Conservation (phyloP, 2,113 vertebrate genomes). For the Petaurus breviceps region DNA sequence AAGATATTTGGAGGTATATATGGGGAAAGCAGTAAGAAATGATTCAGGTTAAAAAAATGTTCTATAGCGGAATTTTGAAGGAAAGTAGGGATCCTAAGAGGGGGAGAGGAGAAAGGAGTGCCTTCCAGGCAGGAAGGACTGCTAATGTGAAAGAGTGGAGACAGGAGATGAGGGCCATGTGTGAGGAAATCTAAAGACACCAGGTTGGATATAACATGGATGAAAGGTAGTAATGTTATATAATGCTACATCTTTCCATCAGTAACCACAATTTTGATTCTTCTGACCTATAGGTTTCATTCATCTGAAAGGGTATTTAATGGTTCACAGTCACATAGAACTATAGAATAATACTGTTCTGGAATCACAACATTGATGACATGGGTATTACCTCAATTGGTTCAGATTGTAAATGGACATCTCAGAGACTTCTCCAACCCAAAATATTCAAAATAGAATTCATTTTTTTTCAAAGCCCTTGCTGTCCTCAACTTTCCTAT, state of each 20-base stretch:
- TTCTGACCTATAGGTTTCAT: background rate
- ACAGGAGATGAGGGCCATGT: background rate
- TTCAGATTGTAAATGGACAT: background rate
- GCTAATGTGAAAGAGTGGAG: background rate
- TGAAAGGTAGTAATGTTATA: background rate
- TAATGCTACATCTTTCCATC: background rate
- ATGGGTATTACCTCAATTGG: background rate
- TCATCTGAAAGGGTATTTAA: background rate
- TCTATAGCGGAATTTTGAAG: background rate
- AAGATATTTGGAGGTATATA: background rate
- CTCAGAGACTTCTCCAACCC: background rate
- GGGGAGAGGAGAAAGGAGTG: background rate
- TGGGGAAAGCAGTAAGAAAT: background rate
- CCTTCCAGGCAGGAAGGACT: background rate
- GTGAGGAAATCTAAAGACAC: background rate
- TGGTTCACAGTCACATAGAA: background rate
- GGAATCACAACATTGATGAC: background rate
- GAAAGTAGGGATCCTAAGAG: background rate
- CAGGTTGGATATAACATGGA: background rate
- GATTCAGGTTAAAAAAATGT: background rate
- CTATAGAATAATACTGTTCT: background rate
- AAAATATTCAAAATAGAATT: background rate
- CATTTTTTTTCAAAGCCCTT: background rate
- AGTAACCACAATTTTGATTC: background rate
- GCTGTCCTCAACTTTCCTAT: background rate